Evolutionary conservation across 2,113 vertebrate genomes (phyloP), one percentile per base, ranked within the genome.

Genomic region (Amphiprion percula): DNA sequence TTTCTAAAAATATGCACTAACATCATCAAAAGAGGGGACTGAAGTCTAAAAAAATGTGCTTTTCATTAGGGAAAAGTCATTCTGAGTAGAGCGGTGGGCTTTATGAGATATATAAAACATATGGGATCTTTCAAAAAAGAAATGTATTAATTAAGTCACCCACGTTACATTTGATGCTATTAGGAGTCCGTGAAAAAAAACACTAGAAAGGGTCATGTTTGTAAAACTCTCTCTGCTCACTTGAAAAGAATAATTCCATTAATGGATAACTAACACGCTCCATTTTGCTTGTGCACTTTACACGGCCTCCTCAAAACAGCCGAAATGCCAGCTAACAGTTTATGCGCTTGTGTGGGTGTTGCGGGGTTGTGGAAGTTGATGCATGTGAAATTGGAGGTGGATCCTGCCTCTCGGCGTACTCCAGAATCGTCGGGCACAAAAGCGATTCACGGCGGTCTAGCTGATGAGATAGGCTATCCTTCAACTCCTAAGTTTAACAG

Each of bases 1-100:
- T 41, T 77, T 76, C 82, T 85, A 87, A 87, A 89, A 84, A 88
- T 86, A 83, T 59, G 49, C 52, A 44, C 41, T 44, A 68, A 53
- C 49, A 54, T 49, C 21, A 61, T 67, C 50, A 77, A 62, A 79
- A 68, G 59, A 79, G n/a, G 55, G 41, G 16, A 49, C 12, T 65
- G 50, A 44, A 2, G 1, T 62, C 46, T 58, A 44, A 37, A 63
- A 66, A 66, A 33, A 39, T 15, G 4, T 0, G 33, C 47, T 68
- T 63, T 71, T 69, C 37, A 41, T 24, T 0, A 49, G 37, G 39
- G 21, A 44, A 71, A 21, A 49, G 52, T 54, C 3, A 56, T 33
- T 21, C 0, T 1, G 77, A 19, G 70, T 58, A 10, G 49, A 67
- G 37, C 4, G 10, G 8, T 41, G 47, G 46, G 50, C 12, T 19